Evolutionary conservation across 2,113 vertebrate species (phyloP), one percentile per base, ranked within the genome.

Genomic region (Clarias gariepinus): DNA sequence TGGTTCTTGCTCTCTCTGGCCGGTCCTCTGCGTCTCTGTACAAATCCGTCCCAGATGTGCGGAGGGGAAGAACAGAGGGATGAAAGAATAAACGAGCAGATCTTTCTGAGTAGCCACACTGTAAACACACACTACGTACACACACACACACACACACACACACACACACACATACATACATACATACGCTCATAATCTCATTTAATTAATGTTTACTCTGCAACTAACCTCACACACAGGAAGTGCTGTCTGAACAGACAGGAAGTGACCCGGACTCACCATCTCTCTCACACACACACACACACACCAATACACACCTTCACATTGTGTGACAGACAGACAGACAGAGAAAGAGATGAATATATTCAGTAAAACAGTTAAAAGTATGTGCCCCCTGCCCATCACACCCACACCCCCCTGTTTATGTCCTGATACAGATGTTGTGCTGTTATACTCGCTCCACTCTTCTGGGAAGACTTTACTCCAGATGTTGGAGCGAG

Each of bases 121-220:
- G 71, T 74, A 52, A 74, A 74, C 71, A 74, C 71, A 74, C 71
- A 74, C 21, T 25, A 47, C 36, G 47, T 36, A 52, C 36, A 74
- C 71, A 74, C 33, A 36, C 33, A 36, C 33, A 36, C 33, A 36
- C 33, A 36, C 33, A 36, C 33, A 36, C 33, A 36, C 33, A 36
- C 33, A 36, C 33, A 74, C 71, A 74, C 71, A 74, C 71, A 74
- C 21, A 52, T 21, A 74, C 71, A 74, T n/a, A n/a, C n/a, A n/a
- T n/a, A n/a, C n/a, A 36, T 36, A 36, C 3, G n/a, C 33, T 79
- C 53, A 79, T 79, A 79, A 79, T 79, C 76, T 79, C 53, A 79
- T 79, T 79, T 79, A 79, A 28, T 57, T 25, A 79, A 5, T 79
- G 76, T 58, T 79, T 79, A 57, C 53, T 58, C 76, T 57, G n/a